Evolutionary conservation across 2,113 vertebrate genomes (phyloP), one percentile per base, ranked within the genome.

Genomic region (Phylloscopus whistleri): DNA sequence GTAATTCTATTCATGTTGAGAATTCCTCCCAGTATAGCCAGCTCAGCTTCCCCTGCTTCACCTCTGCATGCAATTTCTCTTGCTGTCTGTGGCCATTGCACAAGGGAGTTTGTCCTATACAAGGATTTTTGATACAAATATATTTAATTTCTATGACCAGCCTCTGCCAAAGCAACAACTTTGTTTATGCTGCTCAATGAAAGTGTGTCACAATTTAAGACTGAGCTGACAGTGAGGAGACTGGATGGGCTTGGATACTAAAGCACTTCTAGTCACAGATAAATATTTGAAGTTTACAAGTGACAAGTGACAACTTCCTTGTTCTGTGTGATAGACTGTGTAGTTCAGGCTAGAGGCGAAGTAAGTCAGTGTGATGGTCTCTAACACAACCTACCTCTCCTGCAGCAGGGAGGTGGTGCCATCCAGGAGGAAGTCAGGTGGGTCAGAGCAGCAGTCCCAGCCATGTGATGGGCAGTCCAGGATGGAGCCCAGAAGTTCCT

Each of bases 301-400:
- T 56, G 41, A 37, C n/a, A 51, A 37, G 41, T 41, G 41, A 41
- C 1, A 8, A 14, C 44, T 73, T 81, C 46, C 27, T 31, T 52
- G 6, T 44, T 85, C 27, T 22, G 13, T 2, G 2, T 66, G 58
- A 70, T 35, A 46, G n/a, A 52, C 6, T 5, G 18, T 24, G 30
- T 75, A 48, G 51, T 4, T 56, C 30, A 52, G 76, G 33, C 10
- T 28, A 56, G 76, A 62, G 43, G 52, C 77, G 67, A 30, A 10
- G 43, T 1, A 2, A 22, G 27, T 60, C 30, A 19, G 10, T 0
- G 1, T 11, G 30, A 43, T 1, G 16, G 13, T 56, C n/a, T 44
- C n/a, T 43, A 44, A 39, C 55, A 33, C 7, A 60, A 5, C 35
- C 33, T 62, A 17, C 20, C 16, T 52, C 13, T 64, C n/a, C 27